These are phyloP conservation scores for Eonycteris spelaea DNA, from an alignment of 2,113 vertebrate genomes.

Conservation along the genomic window DNA sequence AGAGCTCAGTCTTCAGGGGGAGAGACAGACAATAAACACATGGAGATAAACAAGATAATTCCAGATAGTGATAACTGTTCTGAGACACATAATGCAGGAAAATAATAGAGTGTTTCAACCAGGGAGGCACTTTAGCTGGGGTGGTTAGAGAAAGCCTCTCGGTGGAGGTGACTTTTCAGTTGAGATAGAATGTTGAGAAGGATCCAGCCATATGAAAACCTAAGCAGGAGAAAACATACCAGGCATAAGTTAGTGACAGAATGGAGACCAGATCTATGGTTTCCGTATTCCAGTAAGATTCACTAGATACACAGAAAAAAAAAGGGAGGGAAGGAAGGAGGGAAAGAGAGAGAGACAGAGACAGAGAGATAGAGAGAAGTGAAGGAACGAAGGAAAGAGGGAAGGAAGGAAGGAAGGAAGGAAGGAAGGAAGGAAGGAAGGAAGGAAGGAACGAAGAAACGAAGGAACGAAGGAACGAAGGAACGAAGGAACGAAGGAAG, in stretches of 20 bases:
- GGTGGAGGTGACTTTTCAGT: background rate
- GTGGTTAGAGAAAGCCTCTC: background rate
- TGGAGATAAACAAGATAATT: background rate
- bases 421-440: too few relatives aligned
- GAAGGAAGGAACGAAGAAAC: background rate
- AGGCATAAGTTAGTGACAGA: background rate
- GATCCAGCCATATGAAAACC: background rate
- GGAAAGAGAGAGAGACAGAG: too few relatives aligned
- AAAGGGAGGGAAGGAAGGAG: too few relatives aligned
- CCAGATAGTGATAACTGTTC: background rate
- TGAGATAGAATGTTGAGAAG: background rate
- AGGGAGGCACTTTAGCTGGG: background rate
- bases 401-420: too few relatives aligned
- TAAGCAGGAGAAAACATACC: background rate
- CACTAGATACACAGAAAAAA: background rate
- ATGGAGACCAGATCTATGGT: background rate
- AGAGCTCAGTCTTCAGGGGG: background rate
- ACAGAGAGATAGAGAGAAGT: too few relatives aligned
- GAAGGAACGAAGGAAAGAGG: too few relatives aligned
- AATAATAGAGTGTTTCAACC: background rate
- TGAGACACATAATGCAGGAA: background rate
- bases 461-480: background rate
- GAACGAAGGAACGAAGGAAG: too few relatives aligned
- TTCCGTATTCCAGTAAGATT: background rate
- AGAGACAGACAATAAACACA: background rate